Conservation (phyloP, 2,888 invertebrate species). For the Tuberolachnus salignus region DNA sequence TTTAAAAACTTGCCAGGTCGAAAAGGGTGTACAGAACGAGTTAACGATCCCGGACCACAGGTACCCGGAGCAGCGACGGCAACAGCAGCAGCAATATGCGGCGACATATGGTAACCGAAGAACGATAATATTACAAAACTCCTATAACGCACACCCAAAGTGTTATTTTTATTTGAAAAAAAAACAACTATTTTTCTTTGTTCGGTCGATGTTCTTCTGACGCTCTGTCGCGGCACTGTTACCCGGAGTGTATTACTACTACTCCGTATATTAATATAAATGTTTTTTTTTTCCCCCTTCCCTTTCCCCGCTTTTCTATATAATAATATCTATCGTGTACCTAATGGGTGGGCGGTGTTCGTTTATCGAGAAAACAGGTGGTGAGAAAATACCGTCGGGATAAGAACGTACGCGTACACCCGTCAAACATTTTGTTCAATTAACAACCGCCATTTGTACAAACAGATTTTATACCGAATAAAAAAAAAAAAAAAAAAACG, state of each 20-base stretch:
- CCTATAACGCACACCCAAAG: background rate
- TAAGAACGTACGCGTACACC: background rate
- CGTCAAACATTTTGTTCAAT: too few species aligned
- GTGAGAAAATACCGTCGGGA: slow-evolving; percentile 1
- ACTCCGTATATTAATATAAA: slow-evolving; percentile 5
- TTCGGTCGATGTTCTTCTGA: slow-evolving; percentile 24
- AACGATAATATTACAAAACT: slow-evolving; percentile 41
- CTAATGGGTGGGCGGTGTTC: slow-evolving; percentile 37
- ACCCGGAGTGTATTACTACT: too few species aligned
- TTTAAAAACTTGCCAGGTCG: slow-evolving; percentile 29
- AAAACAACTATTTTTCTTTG: slow-evolving; percentile 24
- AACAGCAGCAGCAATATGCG: background rate
- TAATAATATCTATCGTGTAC: too few species aligned
- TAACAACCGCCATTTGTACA: too few species aligned
- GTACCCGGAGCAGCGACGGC: slow-evolving; percentile 19
- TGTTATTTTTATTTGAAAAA: slow-evolving; percentile 29
- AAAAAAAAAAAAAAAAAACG: too few species aligned
- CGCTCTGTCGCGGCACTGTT: slow-evolving; percentile 2
- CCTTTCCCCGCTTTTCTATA: too few species aligned
- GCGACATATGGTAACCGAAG: slow-evolving; percentile 52
- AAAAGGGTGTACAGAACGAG: slow-evolving; percentile 49
- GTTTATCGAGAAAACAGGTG: slow-evolving; percentile 26
- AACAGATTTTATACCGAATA: too few species aligned
- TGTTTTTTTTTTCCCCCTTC: slow-evolving; percentile 12
- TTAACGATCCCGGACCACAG: slow-evolving; percentile 49